Evolutionary conservation across 2,113 vertebrate genomes (phyloP), one percentile per base, ranked within the genome.

Genomic region (Corapipo altera): DNA sequence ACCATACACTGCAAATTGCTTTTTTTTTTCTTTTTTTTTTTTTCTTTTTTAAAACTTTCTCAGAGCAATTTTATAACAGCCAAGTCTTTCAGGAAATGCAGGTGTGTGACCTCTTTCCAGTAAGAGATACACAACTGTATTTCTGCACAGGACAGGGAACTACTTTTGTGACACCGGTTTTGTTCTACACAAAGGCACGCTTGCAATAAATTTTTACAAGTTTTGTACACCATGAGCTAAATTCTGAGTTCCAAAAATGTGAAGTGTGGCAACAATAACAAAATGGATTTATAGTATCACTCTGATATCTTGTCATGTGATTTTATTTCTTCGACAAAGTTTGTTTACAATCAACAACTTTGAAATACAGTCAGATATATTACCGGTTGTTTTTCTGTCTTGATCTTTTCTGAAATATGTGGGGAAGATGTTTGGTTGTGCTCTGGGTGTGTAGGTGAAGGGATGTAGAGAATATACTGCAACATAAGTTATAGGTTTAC

Each of bases 121-220:
- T 18, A 54, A 52, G 91, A 91, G 71, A n/a, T n/a, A 78, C 92
- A 73, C 93, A 95, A 2, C 76, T 94, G 94, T 64, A 41, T 95
- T 96, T 88, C 96, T 93, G 76, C 78, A 48, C 64, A 88, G 91
- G 95, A 93, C 85, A 70, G 95, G 94, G 96, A 94, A 92, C 96
- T 87, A 93, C 80, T 96, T 96, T 88, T 78, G 87, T 97, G 95
- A 91, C 96, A 96, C 89, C 30, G 4, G 81, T 92, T 96, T 95
- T 96, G 88, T 94, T 97, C 93, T 91, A 96, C 91, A 95, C 93
- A 65, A 93, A 97, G 87, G 82, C 96, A 95, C 46, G 77, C 93
- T 96, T 97, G 97, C 97, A 96, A 95, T 96, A 96, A 94, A 95
- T 96, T 97, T 96, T 97, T 97, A 97, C 93, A 67, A 90, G 87